Conservation (phyloP, 2,113 vertebrate genomes). For the Nibea coibor region DNA sequence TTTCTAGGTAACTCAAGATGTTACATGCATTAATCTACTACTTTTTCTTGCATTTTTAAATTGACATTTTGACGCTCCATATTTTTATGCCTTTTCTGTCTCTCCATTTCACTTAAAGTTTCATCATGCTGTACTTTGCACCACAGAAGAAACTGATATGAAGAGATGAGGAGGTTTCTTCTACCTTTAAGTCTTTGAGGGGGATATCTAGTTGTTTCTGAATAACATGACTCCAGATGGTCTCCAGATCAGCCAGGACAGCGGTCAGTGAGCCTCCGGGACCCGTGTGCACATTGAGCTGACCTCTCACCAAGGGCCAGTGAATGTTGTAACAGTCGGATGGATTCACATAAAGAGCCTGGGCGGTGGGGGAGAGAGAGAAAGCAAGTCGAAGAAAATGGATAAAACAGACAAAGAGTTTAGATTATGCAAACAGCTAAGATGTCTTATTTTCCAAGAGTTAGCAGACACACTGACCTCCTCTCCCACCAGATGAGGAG, state of each 20-base stretch:
- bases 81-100: not conserved
- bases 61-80: not conserved
- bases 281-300: slow-evolving; percentile 91
- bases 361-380: not conserved
- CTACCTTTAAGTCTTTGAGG: slow-evolving; percentile 97
- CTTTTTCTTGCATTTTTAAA: not conserved
- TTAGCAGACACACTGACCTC: slow-evolving; percentile 86
- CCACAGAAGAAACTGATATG: not conserved
- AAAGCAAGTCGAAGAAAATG: not conserved
- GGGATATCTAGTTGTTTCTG: slow-evolving; percentile 97
- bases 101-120: not conserved
- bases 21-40: not conserved
- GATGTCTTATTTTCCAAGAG: not conserved
- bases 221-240: slow-evolving; percentile 94
- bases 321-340: slow-evolving; percentile 93
- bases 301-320: slow-evolving; percentile 93
- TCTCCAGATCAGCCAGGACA: slow-evolving; percentile 92
- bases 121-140: not conserved
- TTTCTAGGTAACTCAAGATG: not conserved
- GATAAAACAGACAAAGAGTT: not conserved
- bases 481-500: slow-evolving; percentile 93
- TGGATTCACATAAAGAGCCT: slow-evolving; percentile 94
- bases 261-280: slow-evolving; percentile 93
- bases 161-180: not conserved
- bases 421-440: not conserved